Conservation (phyloP, 2,113 vertebrate genomes). For the Cyanocitta stelleri region DNA sequence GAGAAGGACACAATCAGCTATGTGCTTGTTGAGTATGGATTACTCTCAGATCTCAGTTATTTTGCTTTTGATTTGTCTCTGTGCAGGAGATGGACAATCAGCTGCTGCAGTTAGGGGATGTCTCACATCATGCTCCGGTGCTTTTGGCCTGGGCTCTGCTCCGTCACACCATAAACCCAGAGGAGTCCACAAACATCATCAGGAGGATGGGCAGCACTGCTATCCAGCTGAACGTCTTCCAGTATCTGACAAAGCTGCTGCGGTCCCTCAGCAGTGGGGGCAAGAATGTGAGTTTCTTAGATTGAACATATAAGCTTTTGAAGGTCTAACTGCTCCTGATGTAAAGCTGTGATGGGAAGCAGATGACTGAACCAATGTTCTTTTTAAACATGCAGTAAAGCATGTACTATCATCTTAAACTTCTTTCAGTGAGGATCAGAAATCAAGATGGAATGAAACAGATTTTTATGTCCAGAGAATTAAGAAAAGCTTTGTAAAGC, state of each 20-base stretch:
- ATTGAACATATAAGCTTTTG: background rate
- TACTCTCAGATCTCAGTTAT: background rate
- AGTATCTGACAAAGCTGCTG: constrained; percentile 88
- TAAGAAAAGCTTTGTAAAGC: background rate
- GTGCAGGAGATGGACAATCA: constrained; percentile 88
- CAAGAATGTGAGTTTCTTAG: constrained; percentile 81
- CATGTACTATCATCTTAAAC: background rate
- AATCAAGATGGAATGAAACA: background rate
- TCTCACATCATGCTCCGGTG: constrained; percentile 87
- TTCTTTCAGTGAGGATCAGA: background rate
- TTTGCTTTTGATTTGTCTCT: background rate
- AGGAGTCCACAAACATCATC: constrained; percentile 79
- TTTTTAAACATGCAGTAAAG: background rate
- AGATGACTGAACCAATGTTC: background rate
- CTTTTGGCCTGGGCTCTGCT: constrained; percentile 94
- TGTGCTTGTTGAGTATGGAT: background rate
- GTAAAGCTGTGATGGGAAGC: background rate
- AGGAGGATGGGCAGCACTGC: constrained; percentile 86
- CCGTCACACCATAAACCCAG: constrained; percentile 85
- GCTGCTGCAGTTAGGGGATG: constrained; percentile 88
- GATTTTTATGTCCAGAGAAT: background rate
- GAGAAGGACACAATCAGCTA: background rate
- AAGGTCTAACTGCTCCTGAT: background rate
- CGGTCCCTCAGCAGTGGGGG: constrained; percentile 83
- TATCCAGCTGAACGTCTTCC: constrained; percentile 90